Percentiles rank a stretch among this genome's conserved stretches.
phyloP scores from a whole-genome alignment of 2,113 vertebrate species.

The Chascanopsetta lugubris region DNA sequence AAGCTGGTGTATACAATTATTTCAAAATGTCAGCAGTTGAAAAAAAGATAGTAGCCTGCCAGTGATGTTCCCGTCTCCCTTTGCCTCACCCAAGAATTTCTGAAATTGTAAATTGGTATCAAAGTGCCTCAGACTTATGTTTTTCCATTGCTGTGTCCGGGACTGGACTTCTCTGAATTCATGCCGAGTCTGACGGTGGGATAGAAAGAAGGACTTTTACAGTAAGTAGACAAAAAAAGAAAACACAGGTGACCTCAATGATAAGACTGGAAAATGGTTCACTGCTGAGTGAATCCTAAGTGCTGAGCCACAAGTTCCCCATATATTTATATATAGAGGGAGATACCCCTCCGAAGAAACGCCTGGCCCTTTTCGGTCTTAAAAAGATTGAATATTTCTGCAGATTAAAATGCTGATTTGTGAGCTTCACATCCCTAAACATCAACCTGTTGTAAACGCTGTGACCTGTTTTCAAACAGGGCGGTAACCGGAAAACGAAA shows the following conservation, averaged over 20 bases:
- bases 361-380: not conserved
- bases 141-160: constrained; percentile 3
- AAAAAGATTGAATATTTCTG: not conserved
- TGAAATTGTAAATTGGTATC: constrained; percentile 6
- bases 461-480: constrained; percentile 10
- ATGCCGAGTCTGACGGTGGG: not conserved
- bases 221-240: constrained; percentile 18
- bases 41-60: constrained; percentile 9
- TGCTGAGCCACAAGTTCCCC: not conserved
- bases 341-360: not conserved
- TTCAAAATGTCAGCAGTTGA: not conserved
- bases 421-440: constrained; percentile 4
- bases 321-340: not conserved
- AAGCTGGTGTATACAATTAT: too few species aligned
- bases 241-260: constrained; percentile 19
- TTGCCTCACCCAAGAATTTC: constrained; percentile 4
- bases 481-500: not conserved
- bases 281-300: not conserved
- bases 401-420: constrained; percentile 1
- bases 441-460: not conserved
- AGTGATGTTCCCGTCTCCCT: not conserved
- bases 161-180: not conserved
- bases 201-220: constrained; percentile 1
- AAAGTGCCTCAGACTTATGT: constrained; percentile 57
- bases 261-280: constrained; percentile 1